phyloP scores from a whole-genome alignment of 2,888 invertebrate species.

The Acleris laterana region DNA sequence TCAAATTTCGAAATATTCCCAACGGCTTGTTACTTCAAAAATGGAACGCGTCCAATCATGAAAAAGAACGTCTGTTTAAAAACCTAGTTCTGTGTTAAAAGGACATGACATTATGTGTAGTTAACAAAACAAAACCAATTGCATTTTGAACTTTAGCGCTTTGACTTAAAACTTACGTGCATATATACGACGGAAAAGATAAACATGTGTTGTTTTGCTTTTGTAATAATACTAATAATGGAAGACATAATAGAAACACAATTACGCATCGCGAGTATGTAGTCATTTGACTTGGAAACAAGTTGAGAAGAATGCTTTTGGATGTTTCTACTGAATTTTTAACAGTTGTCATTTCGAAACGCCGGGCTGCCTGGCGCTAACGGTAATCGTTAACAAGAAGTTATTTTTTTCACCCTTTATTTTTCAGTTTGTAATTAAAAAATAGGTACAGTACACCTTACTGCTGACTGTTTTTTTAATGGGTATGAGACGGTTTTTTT shows the following conservation, averaged over 20 bases:
- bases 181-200: constrained; percentile 9
- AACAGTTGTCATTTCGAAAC: constrained; percentile 57
- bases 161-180: constrained; percentile 21
- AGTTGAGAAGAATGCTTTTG: constrained; percentile 61
- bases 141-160: constrained; percentile 43
- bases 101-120: constrained; percentile 26
- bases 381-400: constrained; percentile 33
- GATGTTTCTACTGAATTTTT: constrained; percentile 62
- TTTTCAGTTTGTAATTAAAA: too few relatives aligned
- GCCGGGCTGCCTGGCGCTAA: constrained; percentile 24
- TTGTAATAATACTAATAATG: constrained; percentile 47
- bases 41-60: constrained; percentile 76
- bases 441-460: too few relatives aligned
- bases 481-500: too few relatives aligned
- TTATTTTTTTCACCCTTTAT: too few relatives aligned
- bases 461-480: too few relatives aligned
- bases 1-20: constrained; percentile 39
- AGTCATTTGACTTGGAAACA: constrained; percentile 76
- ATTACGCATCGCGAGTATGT: constrained; percentile 66
- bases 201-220: constrained; percentile 34
- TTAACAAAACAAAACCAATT: constrained; percentile 7
- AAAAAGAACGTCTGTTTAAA: constrained; percentile 56
- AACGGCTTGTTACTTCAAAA: constrained; percentile 60
- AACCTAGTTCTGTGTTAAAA: constrained; percentile 51
- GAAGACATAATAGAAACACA: constrained; percentile 59